A percentile compares a stretch with the other conserved stretches of the same genome.
Conservation (phyloP, 2,888 invertebrate genomes). For the Machimus atricapillus region DNA sequence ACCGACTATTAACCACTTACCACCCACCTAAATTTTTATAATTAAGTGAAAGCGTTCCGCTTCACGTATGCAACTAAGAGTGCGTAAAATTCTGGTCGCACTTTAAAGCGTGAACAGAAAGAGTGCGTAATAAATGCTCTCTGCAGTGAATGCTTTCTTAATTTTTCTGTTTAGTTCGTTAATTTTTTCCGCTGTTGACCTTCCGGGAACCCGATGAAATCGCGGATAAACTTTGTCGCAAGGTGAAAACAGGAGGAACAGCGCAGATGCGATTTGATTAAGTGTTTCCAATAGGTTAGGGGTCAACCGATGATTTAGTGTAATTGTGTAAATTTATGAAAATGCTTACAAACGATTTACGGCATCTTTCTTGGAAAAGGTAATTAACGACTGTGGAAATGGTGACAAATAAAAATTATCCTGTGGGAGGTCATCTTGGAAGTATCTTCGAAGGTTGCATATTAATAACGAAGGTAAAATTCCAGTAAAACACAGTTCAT, state of each 20-base stretch:
- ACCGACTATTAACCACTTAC: background rate
- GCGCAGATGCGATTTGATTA: slow-evolving; percentile 14
- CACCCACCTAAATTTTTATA: background rate
- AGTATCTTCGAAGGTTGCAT: background rate
- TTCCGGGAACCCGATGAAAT: background rate
- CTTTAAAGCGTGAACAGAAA: background rate
- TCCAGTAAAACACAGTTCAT: background rate
- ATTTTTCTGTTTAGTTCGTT: background rate
- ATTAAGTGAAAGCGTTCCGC: background rate
- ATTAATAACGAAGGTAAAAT: background rate
- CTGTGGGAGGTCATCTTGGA: background rate
- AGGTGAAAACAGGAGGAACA: slow-evolving; percentile 29
- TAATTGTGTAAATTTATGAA: slow-evolving; percentile 25
- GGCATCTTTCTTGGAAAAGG: background rate
- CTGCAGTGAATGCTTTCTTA: background rate
- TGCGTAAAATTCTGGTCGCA: background rate
- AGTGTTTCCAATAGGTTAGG: slow-evolving; percentile 21
- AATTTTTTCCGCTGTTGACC: background rate
- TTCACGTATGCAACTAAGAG: background rate
- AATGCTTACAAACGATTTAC: background rate
- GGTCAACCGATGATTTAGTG: slow-evolving; percentile 17
- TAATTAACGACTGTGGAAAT: background rate
- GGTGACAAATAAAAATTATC: background rate
- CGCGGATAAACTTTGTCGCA: background rate
- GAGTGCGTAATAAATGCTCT: background rate